Conservation (phyloP, 2,113 vertebrate genomes). For the Tyto alba region DNA sequence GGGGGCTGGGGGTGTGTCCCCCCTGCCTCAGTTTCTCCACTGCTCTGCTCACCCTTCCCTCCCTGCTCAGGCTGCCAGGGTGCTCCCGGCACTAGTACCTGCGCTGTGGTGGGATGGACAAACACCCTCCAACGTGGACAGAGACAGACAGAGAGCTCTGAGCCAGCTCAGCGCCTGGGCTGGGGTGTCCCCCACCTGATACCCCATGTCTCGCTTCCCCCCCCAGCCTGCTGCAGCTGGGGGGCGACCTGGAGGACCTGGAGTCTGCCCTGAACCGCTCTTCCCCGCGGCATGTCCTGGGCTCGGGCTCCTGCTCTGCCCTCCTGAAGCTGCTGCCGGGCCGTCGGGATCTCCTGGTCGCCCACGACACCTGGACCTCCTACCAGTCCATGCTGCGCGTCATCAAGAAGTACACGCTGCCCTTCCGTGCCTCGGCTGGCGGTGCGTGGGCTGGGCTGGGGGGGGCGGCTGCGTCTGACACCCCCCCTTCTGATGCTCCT, state of each 20-base stretch:
- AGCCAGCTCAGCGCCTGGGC: not conserved
- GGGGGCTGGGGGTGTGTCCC: not conserved
- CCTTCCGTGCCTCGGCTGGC: conserved; percentile 70
- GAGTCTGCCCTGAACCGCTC: conserved; percentile 88
- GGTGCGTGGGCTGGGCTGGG: conserved; percentile 64
- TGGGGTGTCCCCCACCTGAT: not conserved
- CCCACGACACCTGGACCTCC: conserved; percentile 90
- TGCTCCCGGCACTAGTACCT: not conserved
- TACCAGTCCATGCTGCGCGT: conserved; percentile 93
- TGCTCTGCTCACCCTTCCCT: not conserved
- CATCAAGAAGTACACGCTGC: conserved; percentile 89
- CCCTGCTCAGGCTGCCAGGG: not conserved
- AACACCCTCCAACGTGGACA: not conserved
- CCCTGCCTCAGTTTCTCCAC: not conserved
- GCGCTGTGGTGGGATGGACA: not conserved
- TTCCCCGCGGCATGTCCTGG: conserved; percentile 58
- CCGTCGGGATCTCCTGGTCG: conserved; percentile 83
- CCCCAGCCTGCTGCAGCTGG: conserved; percentile 85
- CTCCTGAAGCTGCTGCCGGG: conserved; percentile 89
- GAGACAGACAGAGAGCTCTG: not conserved
- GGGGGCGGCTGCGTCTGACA: rapidly evolving
- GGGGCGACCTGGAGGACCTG: conserved; percentile 90
- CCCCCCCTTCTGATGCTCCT: not conserved
- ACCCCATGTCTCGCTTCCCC: rapidly evolving
- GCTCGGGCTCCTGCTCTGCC: conserved; percentile 91